Conservation (phyloP, 2,888 invertebrate species). For the Clanis bilineata region DNA sequence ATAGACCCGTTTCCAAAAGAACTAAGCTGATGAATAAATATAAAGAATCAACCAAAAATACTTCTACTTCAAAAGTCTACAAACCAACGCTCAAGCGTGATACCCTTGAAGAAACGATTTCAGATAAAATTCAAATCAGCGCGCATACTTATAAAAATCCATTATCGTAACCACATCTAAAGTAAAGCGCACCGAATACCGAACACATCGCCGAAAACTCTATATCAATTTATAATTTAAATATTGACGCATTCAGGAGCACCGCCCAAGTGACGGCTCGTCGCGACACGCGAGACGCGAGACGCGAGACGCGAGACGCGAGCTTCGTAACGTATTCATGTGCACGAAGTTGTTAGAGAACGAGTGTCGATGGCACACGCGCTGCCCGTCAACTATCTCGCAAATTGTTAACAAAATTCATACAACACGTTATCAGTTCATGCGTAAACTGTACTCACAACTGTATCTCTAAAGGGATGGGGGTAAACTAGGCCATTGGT, state of each 20-base stretch:
- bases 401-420: no score
- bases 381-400: no score
- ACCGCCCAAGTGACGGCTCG: no score
- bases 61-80: no score
- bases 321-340: conserved; percentile 9
- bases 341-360: background rate
- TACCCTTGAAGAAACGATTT: background rate
- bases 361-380: background rate
- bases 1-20: no score
- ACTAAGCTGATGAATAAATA: no score
- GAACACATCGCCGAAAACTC: background rate
- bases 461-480: no score
- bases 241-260: conserved; percentile 6
- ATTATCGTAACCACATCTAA: conserved; percentile 5
- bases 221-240: conserved; percentile 5
- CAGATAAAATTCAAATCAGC: background rate
- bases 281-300: conserved; percentile 4
- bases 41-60: no score
- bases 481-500: no score
- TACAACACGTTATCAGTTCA: no score
- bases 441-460: no score
- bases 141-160: background rate
- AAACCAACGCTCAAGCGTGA: background rate
- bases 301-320: background rate
- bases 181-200: conserved; percentile 1